Evolutionary conservation across 1,140 invertebrate genomes (phyloP), one percentile per base, ranked within the genome.

Genomic region (Anoplolepis gracilipes): DNA sequence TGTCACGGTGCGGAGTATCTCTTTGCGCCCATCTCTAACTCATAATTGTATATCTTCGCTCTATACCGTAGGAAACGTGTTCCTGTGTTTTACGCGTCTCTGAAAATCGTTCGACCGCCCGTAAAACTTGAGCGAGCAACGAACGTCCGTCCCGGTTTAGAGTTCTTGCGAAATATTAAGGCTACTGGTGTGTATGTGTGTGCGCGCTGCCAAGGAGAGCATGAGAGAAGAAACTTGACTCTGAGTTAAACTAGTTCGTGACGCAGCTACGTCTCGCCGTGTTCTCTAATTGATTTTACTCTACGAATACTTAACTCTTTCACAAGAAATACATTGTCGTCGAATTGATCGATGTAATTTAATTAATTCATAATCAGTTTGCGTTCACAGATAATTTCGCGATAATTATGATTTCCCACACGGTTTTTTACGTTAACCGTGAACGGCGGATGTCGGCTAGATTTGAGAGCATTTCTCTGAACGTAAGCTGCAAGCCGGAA

Each of bases 41-140:
- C 78, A 88, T 93, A 92, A 94, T 94, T 91, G 92, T 91, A 93
- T 93, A 93, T 92, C 90, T 89, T 64, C 53, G 49, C 79, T 67
- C 78, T 49, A 11, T 11, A 5, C 46, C 36, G 39, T 75, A 82
- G 57, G 39, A 49, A 75, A 11, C n/a, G 30, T 36, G n/a, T 55
- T 11, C 55, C 30, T 69, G 30, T 42, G 10, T 39, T 67, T 69
- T 39, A 39, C 30, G 55, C 57, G 8, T 76, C n/a, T 62, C 39
- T 49, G 42, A 84, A 76, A 53, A 84, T 36, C 6, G 28, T 64
- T 84, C 22, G 22, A n/a, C 42, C 57, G 57, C 28, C 22, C 39
- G 10, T 84, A 64, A 84, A 84, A 53, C 25, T 73, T 59, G 39
- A 22, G 13, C 55, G 49, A 53, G 33, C 33, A 53, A 75, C 72